Conservation (phyloP, 2,888 invertebrate species). For the Phyllotreta cruciferae region DNA sequence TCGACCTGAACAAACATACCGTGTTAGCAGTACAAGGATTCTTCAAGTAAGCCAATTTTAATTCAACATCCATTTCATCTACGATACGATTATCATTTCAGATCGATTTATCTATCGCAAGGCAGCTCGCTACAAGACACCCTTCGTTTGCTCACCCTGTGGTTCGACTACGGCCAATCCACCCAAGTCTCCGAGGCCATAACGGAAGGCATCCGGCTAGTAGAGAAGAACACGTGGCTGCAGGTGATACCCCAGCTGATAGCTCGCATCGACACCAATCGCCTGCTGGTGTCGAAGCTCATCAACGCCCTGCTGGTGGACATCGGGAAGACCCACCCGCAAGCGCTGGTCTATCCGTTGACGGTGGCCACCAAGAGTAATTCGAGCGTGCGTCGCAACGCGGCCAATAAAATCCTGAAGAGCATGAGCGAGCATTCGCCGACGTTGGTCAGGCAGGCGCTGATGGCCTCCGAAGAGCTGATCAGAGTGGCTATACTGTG, state of each 20-base stretch:
- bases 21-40: constrained; percentile 96
- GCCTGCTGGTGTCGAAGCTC: constrained; percentile 85
- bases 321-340: constrained; percentile 97
- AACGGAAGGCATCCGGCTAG: constrained; percentile 87
- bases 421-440: constrained; percentile 96
- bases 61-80: constrained; percentile 1
- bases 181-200: constrained; percentile 94
- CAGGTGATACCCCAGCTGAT: constrained; percentile 99
- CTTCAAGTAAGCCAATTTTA: constrained; percentile 64
- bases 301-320: constrained; percentile 94
- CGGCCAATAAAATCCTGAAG: constrained; percentile 93
- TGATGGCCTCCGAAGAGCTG: constrained; percentile 95
- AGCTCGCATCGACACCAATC: constrained; percentile 94
- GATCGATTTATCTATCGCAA: constrained; percentile 90
- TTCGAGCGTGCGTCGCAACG: constrained; percentile 81
- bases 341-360: constrained; percentile 95
- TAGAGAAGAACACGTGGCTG: constrained; percentile 98
- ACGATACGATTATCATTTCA: constrained; percentile 51
- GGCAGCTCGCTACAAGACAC: constrained; percentile 97
- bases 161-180: constrained; percentile 98
- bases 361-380: constrained; percentile 97
- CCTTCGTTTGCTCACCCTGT: constrained; percentile 88
- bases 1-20: constrained; percentile 75
- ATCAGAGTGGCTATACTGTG: constrained; percentile 98
- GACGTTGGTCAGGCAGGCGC: constrained; percentile 91